Conservation (phyloP, 2,888 invertebrate genomes). For the Euplexia lucipara region DNA sequence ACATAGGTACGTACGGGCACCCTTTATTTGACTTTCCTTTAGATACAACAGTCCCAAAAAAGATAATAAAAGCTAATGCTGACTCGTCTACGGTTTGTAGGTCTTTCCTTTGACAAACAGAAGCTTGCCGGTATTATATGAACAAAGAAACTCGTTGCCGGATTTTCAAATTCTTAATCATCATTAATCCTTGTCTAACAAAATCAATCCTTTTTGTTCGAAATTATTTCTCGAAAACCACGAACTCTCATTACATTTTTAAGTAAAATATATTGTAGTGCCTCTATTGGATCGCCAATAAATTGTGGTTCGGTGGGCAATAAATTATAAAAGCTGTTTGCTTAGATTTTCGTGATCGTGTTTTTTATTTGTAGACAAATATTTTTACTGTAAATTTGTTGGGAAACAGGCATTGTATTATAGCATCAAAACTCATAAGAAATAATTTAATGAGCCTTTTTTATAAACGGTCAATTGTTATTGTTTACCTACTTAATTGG, state of each 20-base stretch:
- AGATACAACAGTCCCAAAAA: neutral
- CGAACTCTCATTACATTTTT: conserved; percentile 29
- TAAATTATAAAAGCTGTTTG: conserved; percentile 39
- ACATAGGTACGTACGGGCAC: neutral
- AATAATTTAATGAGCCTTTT: conserved; percentile 4
- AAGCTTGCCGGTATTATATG: conserved; percentile 29
- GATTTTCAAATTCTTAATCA: conserved; percentile 63
- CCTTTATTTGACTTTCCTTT: neutral
- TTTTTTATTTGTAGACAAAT: conserved; percentile 37
- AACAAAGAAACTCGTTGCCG: conserved; percentile 51
- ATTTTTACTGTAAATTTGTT: conserved; percentile 20
- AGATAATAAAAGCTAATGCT: conserved; percentile 2
- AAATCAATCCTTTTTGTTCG: conserved; percentile 58
- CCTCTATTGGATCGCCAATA: conserved; percentile 31
- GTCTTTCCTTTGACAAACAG: conserved; percentile 3
- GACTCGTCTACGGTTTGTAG: neutral
- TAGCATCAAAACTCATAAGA: neutral
- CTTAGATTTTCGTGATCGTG: conserved; percentile 11
- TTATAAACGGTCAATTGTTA: neutral
- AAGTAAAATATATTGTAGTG: conserved; percentile 24
- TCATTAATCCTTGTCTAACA: conserved; percentile 62
- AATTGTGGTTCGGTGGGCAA: conserved; percentile 25
- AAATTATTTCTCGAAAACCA: conserved; percentile 45
- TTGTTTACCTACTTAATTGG: conserved; percentile 16
- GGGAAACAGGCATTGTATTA: neutral